Evolutionary conservation across 1,140 invertebrate genomes (phyloP).

Genomic region (Drosophila ananassae): DNA sequence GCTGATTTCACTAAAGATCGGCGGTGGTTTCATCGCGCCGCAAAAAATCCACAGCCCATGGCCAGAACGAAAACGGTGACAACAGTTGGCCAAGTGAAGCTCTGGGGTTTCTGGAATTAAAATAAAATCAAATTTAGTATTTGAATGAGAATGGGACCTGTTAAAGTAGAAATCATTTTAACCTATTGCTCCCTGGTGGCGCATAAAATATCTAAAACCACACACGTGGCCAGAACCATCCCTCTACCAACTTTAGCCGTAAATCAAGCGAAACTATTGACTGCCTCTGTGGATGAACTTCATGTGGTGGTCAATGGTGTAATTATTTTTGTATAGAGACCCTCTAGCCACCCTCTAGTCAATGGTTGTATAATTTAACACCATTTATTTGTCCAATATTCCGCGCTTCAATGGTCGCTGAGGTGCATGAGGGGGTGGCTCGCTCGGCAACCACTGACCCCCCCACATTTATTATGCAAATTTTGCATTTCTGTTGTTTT

Average conservation of each 20-base stretch:
- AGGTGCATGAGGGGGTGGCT: conserved; percentile 3
- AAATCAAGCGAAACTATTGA: conserved; percentile 49
- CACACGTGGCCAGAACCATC: conserved; percentile 43
- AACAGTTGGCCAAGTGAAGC: conserved; percentile 83
- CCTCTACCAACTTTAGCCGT: conserved; percentile 17
- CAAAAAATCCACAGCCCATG: conserved; percentile 83
- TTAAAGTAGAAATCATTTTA: conserved; percentile 5
- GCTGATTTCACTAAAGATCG: conserved; percentile 61
- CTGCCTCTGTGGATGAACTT: conserved; percentile 33
- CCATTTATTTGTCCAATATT: conserved; percentile 66
- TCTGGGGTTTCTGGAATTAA: conserved; percentile 64
- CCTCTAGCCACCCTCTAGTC: neutral
- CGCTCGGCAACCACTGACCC: conserved; percentile 26
- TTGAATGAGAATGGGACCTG: neutral
- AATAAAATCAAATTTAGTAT: neutral
- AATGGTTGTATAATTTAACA: conserved; percentile 67
- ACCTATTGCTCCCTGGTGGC: conserved; percentile 33
- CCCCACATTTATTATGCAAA: conserved; percentile 59
- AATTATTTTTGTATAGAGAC: conserved; percentile 54
- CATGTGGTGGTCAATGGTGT: conserved; percentile 51
- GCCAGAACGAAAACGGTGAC: conserved; percentile 82
- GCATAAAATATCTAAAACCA: conserved; percentile 43
- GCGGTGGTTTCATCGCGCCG: conserved; percentile 72
- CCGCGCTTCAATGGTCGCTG: conserved; percentile 30
- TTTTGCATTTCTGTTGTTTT: conserved; percentile 34